A percentile compares a stretch with the other conserved stretches of the same genome.
Evolutionary conservation across 2,888 invertebrate genomes (phyloP).

Genomic region (Drosophila acutilabella): DNA sequence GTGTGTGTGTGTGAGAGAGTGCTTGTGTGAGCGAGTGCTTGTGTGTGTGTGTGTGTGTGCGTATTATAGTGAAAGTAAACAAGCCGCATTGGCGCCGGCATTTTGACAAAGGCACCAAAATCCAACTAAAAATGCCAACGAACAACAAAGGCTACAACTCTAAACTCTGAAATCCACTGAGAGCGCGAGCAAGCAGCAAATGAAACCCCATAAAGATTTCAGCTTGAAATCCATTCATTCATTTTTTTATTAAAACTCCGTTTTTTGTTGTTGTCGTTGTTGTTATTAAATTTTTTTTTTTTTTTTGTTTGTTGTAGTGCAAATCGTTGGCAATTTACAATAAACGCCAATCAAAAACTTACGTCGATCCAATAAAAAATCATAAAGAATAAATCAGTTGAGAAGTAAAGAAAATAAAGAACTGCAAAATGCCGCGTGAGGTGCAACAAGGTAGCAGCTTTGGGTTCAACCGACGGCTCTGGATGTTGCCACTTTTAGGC

Average conservation of each 20-base stretch:
- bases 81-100: slow-evolving; percentile 67
- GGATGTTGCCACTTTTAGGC: slow-evolving; percentile 70
- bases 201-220: slow-evolving; percentile 21
- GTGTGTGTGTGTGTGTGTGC: slow-evolving; percentile 21
- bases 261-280: slow-evolving; percentile 24
- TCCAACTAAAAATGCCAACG: slow-evolving; percentile 4
- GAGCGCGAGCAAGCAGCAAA: slow-evolving; percentile 9
- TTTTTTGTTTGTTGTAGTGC: slow-evolving; percentile 46
- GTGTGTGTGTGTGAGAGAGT: not conserved
- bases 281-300: slow-evolving; percentile 22
- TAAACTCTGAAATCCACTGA: slow-evolving; percentile 1
- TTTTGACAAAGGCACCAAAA: slow-evolving; percentile 27
- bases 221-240: slow-evolving; percentile 35
- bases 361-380: slow-evolving; percentile 17
- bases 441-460: slow-evolving; percentile 46
- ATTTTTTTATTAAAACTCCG: slow-evolving; percentile 33
- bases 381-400: slow-evolving; percentile 11
- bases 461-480: slow-evolving; percentile 40
- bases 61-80: slow-evolving; percentile 64
- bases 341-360: slow-evolving; percentile 36
- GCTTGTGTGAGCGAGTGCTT: not conserved
- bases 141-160: slow-evolving; percentile 9
- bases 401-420: slow-evolving; percentile 8
- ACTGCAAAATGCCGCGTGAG: slow-evolving; percentile 49
- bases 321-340: slow-evolving; percentile 40